Base-by-base conservation (phyloP, 2,797 vertebrate genomes). In the Linurgus olivaceus region DNA sequence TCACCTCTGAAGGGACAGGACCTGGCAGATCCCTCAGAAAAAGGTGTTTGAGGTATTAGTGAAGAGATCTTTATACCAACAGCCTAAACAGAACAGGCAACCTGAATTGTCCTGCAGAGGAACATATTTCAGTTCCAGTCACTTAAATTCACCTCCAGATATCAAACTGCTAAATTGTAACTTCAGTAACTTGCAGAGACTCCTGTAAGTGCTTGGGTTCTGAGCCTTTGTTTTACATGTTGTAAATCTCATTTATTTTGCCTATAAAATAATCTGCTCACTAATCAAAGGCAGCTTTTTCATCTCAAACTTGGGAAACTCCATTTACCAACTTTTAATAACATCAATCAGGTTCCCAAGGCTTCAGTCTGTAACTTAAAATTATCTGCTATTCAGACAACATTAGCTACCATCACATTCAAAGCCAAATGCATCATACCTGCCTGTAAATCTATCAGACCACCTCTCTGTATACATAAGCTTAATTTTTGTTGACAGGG, bases 401-500 rank as follows among this genome's bases (percentile, higher is more conserved):
- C 75, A 96, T 94, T 97, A 97, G 86, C 61, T 80, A 91, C 90
- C 76, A 93, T 85, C 72, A 93, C 50, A 93, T 95, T 96, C 91
- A 85, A 96, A 97, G 89, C 93, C 85, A 93, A 67, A 94, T 86
- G 61, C 58, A 95, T 95, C 90, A 96, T 76, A 93, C 48, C 73
- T 92, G 85, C 97, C 88, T 93, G 89, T 94, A 94, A 97, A 94
- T 95, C 95, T 58, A 80, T 79, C 90, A 73, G 42, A 76, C 40
- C 66, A 88, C 65, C 71, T 79, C 77, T 96, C 83, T 97, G 88
- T 93, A 96, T 95, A 94, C 88, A 82, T 73, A 97, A 94, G 28
- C 88, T 96, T 97, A 96, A 96, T 95, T 98, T 96, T 94, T 96
- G 89, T 97, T 98, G 97, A 97, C 96, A 97, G 72, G 82, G 33